These are phyloP conservation scores for Agonopterix arenella DNA, from an alignment of 2,888 invertebrate species.

Conservation along the genomic window DNA sequence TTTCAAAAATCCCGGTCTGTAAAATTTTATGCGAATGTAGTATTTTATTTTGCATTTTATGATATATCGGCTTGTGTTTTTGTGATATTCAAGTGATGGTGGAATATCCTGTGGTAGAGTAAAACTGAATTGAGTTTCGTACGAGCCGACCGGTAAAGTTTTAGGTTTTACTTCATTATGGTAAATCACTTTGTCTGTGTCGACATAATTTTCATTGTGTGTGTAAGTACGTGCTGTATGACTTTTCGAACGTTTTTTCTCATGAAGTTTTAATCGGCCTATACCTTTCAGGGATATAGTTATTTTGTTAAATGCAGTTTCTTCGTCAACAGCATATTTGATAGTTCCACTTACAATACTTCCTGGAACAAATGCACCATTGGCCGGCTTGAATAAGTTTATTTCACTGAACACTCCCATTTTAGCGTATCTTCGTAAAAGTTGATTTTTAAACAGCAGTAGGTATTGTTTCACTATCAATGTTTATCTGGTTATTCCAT, in stretches of 20 bases:
- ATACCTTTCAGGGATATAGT: conserved; percentile 19
- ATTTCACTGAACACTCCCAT: conserved; percentile 24
- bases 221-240: conserved; percentile 1
- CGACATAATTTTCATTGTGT: conserved; percentile 19
- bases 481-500: no score
- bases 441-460: no score
- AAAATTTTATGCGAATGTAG: conserved; percentile 33
- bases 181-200: conserved; percentile 14
- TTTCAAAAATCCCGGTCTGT: conserved; percentile 26
- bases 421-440: neutral
- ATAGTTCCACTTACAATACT: conserved; percentile 16
- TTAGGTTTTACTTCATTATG: conserved; percentile 5
- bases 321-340: conserved; percentile 18
- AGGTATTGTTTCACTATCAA: no score
- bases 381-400: conserved; percentile 11
- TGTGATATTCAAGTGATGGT: conserved; percentile 17
- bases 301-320: conserved; percentile 15
- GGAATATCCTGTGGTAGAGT: conserved; percentile 27
- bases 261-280: conserved; percentile 8
- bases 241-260: conserved; percentile 3
- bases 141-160: conserved; percentile 16
- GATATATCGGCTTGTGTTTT: conserved; percentile 7
- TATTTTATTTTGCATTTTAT: conserved; percentile 26
- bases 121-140: conserved; percentile 28
- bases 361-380: conserved; percentile 16